A percentile compares a stretch with the other conserved stretches of the same genome.
Conservation (phyloP, 2,797 vertebrate species). For the Dendrocincla fuliginosa region DNA sequence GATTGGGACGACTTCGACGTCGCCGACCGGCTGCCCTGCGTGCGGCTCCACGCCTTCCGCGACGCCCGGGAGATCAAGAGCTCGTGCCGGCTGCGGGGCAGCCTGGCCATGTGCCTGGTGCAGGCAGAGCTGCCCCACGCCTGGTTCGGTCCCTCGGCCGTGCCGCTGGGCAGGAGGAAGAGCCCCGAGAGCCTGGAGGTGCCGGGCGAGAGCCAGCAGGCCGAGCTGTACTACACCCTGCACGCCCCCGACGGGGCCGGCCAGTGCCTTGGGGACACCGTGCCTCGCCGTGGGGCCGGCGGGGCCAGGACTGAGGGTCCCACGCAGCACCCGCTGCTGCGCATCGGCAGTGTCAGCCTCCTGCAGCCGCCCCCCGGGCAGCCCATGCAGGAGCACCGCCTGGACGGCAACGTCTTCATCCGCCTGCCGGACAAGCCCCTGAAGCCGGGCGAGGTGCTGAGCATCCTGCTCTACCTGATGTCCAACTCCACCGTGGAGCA, state of each 20-base stretch:
- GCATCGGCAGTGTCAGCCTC: constrained; percentile 94
- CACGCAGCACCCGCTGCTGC: constrained; percentile 92
- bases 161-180: constrained; percentile 84
- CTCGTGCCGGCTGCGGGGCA: constrained; percentile 90
- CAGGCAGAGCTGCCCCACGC: constrained; percentile 89
- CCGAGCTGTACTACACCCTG: constrained; percentile 94
- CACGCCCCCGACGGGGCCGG: constrained; percentile 83
- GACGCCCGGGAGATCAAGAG: constrained; percentile 90
- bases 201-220: constrained; percentile 85
- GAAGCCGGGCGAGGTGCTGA: constrained; percentile 90
- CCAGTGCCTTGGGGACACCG: constrained; percentile 81
- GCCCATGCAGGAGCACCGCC: constrained; percentile 88
- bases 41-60: constrained; percentile 91
- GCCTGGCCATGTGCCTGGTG: constrained; percentile 91
- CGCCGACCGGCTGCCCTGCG: constrained; percentile 90
- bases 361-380: constrained; percentile 85
- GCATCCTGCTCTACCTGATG: constrained; percentile 87
- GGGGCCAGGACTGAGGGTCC: constrained; percentile 82
- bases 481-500: constrained; percentile 93
- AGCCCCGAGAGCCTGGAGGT: constrained; percentile 79
- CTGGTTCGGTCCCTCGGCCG: constrained; percentile 90
- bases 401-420: constrained; percentile 93
- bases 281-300: constrained; percentile 54
- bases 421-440: constrained; percentile 90
- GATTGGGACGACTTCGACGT: constrained; percentile 96